A percentile compares a stretch with the other conserved stretches of the same genome.
Evolutionary conservation across 2,888 invertebrate genomes (phyloP).

Genomic region (Hipparchia sbordonii): DNA sequence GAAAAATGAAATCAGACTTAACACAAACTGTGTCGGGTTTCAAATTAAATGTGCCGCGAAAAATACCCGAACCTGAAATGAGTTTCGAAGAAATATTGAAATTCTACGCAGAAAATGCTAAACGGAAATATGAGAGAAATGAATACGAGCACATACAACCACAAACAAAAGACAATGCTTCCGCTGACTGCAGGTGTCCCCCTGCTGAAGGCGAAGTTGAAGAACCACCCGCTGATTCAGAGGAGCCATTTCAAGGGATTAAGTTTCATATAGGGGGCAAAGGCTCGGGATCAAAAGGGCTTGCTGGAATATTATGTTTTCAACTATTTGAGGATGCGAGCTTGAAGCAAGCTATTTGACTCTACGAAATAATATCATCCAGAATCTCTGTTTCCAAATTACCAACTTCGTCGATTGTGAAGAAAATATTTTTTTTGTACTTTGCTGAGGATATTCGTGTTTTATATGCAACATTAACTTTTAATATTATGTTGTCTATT

Average conservation of each 20-base stretch:
- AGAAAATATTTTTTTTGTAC: no score
- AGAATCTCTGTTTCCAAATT: not conserved
- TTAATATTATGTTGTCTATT: no score
- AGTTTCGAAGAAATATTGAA: slow-evolving; percentile 54
- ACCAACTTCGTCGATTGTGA: not conserved
- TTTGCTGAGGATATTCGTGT: no score
- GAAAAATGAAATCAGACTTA: slow-evolving; percentile 51
- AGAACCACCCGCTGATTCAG: not conserved
- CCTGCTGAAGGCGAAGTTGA: not conserved
- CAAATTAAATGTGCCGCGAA: slow-evolving; percentile 47
- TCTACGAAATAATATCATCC: not conserved
- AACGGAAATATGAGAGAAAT: slow-evolving; percentile 25
- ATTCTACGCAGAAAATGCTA: slow-evolving; percentile 45
- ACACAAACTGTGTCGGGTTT: slow-evolving; percentile 60
- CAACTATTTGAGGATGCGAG: slow-evolving; percentile 41
- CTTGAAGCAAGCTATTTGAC: slow-evolving; percentile 8
- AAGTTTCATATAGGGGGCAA: slow-evolving; percentile 54
- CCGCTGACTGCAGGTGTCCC: slow-evolving; percentile 50
- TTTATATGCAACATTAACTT: no score
- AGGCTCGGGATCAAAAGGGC: slow-evolving; percentile 52
- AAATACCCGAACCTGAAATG: slow-evolving; percentile 43
- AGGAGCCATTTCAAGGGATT: slow-evolving; percentile 40
- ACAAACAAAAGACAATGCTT: slow-evolving; percentile 13
- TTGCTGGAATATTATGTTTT: slow-evolving; percentile 53
- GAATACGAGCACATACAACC: slow-evolving; percentile 30